A percentile compares a stretch with the other conserved stretches of the same genome.
Evolutionary conservation across 2,113 vertebrate genomes (phyloP).

Genomic region (Rana temporaria): DNA sequence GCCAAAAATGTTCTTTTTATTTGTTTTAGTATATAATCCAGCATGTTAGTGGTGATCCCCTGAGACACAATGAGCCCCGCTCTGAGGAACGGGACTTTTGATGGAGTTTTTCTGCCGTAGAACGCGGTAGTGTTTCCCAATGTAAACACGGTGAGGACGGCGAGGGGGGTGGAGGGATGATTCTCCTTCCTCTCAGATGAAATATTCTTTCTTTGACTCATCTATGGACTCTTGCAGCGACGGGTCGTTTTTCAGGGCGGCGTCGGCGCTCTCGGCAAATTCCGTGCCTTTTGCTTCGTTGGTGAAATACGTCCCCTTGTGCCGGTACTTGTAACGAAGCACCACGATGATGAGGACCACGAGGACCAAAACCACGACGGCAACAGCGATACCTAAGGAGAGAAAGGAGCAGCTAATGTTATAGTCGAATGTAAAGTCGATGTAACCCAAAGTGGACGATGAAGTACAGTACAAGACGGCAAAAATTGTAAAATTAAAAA

Average conservation of each 20-base stretch:
- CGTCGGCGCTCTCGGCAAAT: slow-evolving; percentile 77
- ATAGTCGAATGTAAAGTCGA: no score
- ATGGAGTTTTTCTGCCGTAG: not conserved
- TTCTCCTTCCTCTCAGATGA: slow-evolving; percentile 76
- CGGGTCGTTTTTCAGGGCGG: slow-evolving; percentile 75
- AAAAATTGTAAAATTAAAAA: no score
- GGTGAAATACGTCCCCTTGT: slow-evolving; percentile 84
- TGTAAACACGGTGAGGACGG: not conserved
- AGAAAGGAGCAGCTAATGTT: not conserved
- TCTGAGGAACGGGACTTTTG: not conserved
- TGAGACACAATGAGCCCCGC: not conserved
- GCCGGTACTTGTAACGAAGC: slow-evolving; percentile 72
- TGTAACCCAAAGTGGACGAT: no score
- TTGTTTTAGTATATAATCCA: not conserved
- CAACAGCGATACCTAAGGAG: slow-evolving; percentile 72
- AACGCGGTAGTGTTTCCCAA: not conserved
- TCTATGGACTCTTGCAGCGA: slow-evolving; percentile 78
- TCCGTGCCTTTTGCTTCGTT: slow-evolving; percentile 86
- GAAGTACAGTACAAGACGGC: no score
- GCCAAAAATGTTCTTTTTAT: no score
- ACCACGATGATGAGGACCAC: slow-evolving; percentile 72
- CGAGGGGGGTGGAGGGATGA: not conserved
- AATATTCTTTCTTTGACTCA: slow-evolving; percentile 85
- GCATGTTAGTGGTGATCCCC: not conserved
- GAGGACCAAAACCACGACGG: slow-evolving; percentile 73